Percentiles rank a stretch among this genome's conserved stretches.
phyloP scores from a whole-genome alignment of 2,113 vertebrate species.

The Mormoops blainvillei region DNA sequence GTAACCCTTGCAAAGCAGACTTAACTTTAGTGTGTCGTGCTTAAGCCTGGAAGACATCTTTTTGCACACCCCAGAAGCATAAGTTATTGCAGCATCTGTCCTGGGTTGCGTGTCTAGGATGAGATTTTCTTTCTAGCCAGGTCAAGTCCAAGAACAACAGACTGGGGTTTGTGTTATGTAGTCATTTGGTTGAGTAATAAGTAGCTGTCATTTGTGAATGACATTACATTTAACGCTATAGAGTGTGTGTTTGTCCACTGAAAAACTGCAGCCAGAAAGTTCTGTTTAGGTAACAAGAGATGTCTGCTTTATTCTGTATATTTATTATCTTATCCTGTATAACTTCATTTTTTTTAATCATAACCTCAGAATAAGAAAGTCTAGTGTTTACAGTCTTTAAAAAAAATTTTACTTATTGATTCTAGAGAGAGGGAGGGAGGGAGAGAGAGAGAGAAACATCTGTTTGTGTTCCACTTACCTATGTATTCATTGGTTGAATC shows the following conservation, averaged over 20 bases:
- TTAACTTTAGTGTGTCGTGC: neutral
- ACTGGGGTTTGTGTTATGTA: neutral
- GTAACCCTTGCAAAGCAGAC: neutral
- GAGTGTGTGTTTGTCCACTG: neutral
- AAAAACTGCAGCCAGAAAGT: neutral
- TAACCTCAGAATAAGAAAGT: neutral
- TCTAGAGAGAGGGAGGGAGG: no score
- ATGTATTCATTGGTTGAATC: no score
- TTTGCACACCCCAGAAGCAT: neutral
- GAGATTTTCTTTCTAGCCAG: conserved; percentile 1
- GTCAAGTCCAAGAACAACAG: neutral
- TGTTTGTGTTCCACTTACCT: no score
- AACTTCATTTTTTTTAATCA: neutral
- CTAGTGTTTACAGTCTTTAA: neutral
- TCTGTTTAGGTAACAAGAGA: neutral
- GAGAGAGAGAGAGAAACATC: no score
- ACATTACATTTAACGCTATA: neutral
- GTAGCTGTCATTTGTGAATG: neutral
- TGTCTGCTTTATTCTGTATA: neutral
- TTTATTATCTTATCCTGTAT: neutral
- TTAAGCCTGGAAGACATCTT: neutral
- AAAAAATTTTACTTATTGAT: no score
- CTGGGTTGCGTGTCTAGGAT: neutral
- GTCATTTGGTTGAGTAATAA: neutral
- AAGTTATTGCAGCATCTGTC: neutral